phyloP scores from a whole-genome alignment of 2,888 invertebrate species.

The Cosmia pyralina region DNA sequence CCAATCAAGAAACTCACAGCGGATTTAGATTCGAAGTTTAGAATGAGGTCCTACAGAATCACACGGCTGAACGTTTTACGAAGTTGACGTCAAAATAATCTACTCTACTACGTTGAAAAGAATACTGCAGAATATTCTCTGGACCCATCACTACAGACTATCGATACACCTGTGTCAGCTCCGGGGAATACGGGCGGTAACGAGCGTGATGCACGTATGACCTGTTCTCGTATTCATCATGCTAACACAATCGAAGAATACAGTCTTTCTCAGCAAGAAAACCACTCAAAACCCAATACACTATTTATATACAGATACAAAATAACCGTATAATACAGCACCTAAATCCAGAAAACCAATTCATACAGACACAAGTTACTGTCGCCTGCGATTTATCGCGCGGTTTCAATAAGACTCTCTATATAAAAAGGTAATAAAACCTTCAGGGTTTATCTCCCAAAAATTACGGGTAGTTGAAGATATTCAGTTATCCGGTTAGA shows the following conservation, averaged over 20 bases:
- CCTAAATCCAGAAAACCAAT: conserved; percentile 51
- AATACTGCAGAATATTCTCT: neutral
- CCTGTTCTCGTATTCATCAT: neutral
- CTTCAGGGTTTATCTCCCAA: conserved; percentile 47
- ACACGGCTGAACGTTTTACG: neutral
- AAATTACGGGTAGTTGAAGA: conserved; percentile 46
- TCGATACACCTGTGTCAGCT: neutral
- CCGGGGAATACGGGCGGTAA: neutral
- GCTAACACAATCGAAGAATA: neutral
- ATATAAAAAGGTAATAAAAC: conserved; percentile 57
- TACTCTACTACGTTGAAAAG: neutral
- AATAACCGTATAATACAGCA: conserved; percentile 36
- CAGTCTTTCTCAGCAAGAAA: neutral
- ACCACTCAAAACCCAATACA: conserved; percentile 4
- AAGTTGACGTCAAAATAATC: neutral
- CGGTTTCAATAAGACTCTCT: conserved; percentile 59
- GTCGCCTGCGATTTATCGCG: conserved; percentile 67
- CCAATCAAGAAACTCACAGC: too few species aligned
- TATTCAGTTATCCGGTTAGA: conserved; percentile 21
- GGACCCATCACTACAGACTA: neutral
- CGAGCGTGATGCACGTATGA: neutral
- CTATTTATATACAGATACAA: conserved; percentile 7
- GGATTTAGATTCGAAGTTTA: too few species aligned
- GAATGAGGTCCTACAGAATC: too few species aligned
- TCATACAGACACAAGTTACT: conserved; percentile 62